Evolutionary conservation across 2,888 invertebrate genomes (phyloP), one percentile per base, ranked within the genome.

Genomic region (Synanthedon tipuliformis): DNA sequence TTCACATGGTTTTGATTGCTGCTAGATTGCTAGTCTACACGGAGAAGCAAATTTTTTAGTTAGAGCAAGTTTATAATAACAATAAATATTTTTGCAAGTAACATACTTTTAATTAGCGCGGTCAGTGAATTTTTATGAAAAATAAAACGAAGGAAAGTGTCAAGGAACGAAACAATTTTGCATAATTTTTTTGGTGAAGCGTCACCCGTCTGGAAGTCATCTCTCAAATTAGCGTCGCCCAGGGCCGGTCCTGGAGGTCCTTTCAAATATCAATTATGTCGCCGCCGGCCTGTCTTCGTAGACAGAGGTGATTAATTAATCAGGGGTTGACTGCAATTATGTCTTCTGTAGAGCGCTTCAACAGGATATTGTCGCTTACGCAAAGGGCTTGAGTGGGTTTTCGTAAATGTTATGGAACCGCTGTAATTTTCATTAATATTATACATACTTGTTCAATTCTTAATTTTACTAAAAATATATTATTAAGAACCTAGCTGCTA

Each of bases 211-310:
- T 70, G 63, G 67, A 68, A 73, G 69, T 63, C 72, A 73, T 76
- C 73, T 69, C 65, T 75, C 74, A 75, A 81, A 81, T 81, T 78
- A 76, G 66, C 68, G 73, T 63, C 60, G 56, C 55, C 57, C 53
- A 49, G 48, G 52, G 58, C 56, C 67, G 66, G 71, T 65, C 71
- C 72, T 69, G 71, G 69, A 75, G 81, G 76, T 76, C 78, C 77
- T 73, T 83, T 84, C 79, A 85, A 83, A 84, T 86, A 83, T 83
- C 83, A 85, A 84, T 85, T 84, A 84, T 79, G 76, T 75, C 73
- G 68, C 57, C 64, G 65, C 58, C 62, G 62, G 59, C 62, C 70
- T 74, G 79, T 72, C 68, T 65, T 64, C 73, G 65, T 68, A 73
- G 73, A 76, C 74, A 74, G 74, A 74, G 71, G 75, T 82, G 81